Percentiles rank a stretch among this genome's conserved stretches.
Evolutionary conservation across 1,140 invertebrate species (phyloP).

Genomic region (Camponotus vicinus): DNA sequence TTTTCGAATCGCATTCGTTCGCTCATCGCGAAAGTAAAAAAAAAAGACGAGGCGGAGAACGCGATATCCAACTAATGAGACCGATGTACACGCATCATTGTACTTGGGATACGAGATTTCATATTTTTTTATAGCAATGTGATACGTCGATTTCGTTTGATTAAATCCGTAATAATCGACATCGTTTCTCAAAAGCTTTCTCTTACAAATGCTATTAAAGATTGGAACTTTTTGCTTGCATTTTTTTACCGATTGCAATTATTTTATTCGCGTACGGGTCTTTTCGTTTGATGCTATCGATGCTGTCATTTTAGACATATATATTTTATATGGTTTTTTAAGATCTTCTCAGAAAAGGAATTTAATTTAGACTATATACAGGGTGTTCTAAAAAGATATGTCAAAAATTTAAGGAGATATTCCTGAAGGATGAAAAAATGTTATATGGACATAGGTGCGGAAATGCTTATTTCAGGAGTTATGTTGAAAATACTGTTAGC

Average conservation of each 20-base stretch:
- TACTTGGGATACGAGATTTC: neutral
- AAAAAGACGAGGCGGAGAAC: neutral
- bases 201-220: neutral
- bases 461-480: no score
- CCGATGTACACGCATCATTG: no score
- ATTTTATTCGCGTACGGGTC: neutral
- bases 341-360: neutral
- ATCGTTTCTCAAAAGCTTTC: no score
- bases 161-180: neutral
- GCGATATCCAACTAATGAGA: conserved; percentile 9
- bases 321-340: neutral
- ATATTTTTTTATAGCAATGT: no score
- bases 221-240: neutral
- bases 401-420: no score
- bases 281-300: neutral
- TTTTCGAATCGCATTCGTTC: conserved; percentile 20
- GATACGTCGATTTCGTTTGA: no score
- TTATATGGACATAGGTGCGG: no score
- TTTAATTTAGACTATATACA: neutral
- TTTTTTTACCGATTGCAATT: neutral
- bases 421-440: no score
- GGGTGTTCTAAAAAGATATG: no score
- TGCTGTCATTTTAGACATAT: neutral
- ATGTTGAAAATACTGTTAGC: no score
- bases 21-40: conserved; percentile 6